A percentile compares a stretch with the other conserved stretches of the same genome.
phyloP scores from a whole-genome alignment of 2,113 vertebrate species.

The Galeopterus variegatus region DNA sequence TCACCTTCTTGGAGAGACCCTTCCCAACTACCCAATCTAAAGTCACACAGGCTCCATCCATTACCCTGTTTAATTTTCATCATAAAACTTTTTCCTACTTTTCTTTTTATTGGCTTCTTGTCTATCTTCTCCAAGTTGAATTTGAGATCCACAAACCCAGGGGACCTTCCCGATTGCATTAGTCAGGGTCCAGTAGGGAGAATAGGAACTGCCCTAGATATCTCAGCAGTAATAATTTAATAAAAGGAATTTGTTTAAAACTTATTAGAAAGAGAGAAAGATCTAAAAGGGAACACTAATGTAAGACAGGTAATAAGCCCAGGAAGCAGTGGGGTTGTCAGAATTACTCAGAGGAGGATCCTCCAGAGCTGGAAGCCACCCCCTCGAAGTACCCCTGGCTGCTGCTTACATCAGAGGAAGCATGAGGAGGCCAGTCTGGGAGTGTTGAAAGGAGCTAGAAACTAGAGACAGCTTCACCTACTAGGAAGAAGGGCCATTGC shows the following conservation, averaged over 20 bases:
- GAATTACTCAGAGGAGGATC: neutral
- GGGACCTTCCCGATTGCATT: neutral
- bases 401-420: neutral
- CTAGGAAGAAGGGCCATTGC: neutral
- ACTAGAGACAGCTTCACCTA: neutral
- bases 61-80: neutral
- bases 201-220: neutral
- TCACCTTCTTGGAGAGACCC: neutral
- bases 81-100: neutral
- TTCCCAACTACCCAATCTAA: neutral
- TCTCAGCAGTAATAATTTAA: neutral
- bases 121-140: neutral
- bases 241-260: neutral
- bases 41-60: neutral
- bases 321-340: neutral
- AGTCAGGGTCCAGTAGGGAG: neutral
- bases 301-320: neutral
- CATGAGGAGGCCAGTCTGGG: neutral
- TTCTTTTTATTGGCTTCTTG: neutral
- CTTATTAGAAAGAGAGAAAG: neutral
- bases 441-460: neutral
- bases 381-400: accelerated
- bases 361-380: too few species aligned
- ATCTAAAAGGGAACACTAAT: neutral
- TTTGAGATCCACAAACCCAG: neutral